Evolutionary conservation across 1,140 invertebrate species (phyloP), one percentile per base, ranked within the genome.

Genomic region (Drosophila ohnishii): DNA sequence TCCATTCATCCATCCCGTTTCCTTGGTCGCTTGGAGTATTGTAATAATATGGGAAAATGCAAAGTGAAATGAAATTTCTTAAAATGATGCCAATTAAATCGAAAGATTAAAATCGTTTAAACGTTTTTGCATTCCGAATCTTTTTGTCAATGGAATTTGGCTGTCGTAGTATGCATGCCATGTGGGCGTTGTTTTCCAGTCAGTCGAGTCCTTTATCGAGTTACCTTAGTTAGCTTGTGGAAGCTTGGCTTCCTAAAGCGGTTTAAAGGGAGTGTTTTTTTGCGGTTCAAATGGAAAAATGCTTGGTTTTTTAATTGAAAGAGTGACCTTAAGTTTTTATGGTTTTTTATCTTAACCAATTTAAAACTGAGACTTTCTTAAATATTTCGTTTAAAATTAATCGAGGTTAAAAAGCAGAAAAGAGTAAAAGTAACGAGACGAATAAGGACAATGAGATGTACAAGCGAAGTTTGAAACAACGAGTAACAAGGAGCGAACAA

Each of bases 81-180:
- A 85, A 85, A 85, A 80, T 80, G 81, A 85, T 78, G 74, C 81
- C 84, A 85, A 85, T 85, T 85, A 85, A 85, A 85, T 80, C 74
- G 73, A 80, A 85, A 85, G 77, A 85, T 85, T 85, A 59, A 78
- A 78, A 85, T 80, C 64, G 63, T 47, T 80, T 75, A 75, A 80
- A 62, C 50, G 62, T 51, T 67, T 45, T 55, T 55, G 51, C n/a
- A 59, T 63, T 63, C 39, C 19, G 10, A 37, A 39, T 35, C 39
- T 22, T 14, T 51, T 55, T 48, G 32, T 16, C 25, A 28, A 19
- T 28, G 28, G 40, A 30, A 35, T 16, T 53, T 22, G 5, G 9
- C 6, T 22, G 16, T 4, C 22, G 35, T 22, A 35, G 35, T 22
- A 22, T 53, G 30, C 16, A 34, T 13, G 48, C 30, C 6, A 14